Conservation (phyloP, 2,797 vertebrate species). For the Thunnus albacares region DNA sequence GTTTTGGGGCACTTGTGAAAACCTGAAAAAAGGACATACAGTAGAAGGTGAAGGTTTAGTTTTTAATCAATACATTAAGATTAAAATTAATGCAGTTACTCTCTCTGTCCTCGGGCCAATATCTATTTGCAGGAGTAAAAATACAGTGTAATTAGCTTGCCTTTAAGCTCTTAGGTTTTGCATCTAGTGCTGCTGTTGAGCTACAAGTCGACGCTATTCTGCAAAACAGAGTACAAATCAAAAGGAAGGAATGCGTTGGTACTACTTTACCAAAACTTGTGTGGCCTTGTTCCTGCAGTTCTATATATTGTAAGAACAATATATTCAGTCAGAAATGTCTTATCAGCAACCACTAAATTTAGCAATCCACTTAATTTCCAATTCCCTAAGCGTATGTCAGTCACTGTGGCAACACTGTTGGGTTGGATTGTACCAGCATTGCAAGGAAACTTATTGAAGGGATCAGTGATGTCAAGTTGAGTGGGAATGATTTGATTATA, state of each 20-base stretch:
- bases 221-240: conserved; percentile 4
- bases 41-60: too few relatives aligned
- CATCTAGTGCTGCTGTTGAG: conserved; percentile 13
- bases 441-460: background rate
- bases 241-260: background rate
- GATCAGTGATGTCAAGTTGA: background rate
- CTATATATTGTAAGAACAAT: background rate
- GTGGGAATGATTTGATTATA: conserved; percentile 11
- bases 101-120: conserved; percentile 20
- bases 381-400: background rate
- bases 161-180: conserved; percentile 23
- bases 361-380: background rate
- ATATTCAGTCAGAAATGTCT: background rate
- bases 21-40: background rate
- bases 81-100: conserved; percentile 24
- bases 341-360: background rate
- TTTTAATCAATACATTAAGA: conserved; percentile 24
- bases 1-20: background rate
- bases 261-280: background rate
- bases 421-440: background rate
- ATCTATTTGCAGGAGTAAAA: conserved; percentile 15
- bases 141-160: conserved; percentile 40
- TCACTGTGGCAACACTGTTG: background rate
- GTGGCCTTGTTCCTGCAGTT: background rate
- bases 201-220: conserved; percentile 29